Conservation (phyloP, 2,113 vertebrate genomes). For the Megatriorchis doriae region DNA sequence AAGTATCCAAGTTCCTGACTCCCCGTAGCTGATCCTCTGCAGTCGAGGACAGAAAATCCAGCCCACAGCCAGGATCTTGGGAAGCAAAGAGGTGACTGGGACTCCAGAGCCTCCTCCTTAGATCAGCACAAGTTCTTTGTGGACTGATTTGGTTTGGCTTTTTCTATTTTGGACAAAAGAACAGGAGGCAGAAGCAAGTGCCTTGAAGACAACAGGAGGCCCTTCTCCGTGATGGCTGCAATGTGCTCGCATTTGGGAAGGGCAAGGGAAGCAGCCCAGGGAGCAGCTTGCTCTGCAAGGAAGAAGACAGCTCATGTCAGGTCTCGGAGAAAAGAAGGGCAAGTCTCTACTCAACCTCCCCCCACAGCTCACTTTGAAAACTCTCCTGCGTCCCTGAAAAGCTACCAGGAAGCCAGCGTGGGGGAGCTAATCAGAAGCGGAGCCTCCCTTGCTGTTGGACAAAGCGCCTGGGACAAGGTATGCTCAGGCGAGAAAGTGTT, state of each 20-base stretch:
- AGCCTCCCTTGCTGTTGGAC: not conserved
- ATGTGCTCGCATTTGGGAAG: not conserved
- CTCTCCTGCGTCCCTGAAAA: not conserved
- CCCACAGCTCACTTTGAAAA: not conserved
- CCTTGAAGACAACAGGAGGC: not conserved
- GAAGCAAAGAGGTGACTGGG: not conserved
- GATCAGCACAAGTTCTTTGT: not conserved
- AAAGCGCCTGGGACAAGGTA: not conserved
- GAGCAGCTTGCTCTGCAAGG: slow-evolving; percentile 52
- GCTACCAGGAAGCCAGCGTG: not conserved
- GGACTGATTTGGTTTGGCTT: not conserved
- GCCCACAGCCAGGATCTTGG: not conserved
- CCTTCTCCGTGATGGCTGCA: not conserved
- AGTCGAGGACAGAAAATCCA: not conserved
- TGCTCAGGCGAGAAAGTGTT: not conserved
- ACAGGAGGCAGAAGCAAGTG: not conserved
- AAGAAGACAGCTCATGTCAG: slow-evolving; percentile 33
- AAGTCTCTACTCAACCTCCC: not conserved
- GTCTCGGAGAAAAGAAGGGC: fast-evolving
- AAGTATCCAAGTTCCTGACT: not conserved
- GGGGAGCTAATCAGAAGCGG: fast-evolving
- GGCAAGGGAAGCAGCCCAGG: not conserved
- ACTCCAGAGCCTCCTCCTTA: not conserved
- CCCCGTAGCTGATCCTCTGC: not conserved
- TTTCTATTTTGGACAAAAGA: not conserved